Evolutionary conservation across 2,113 vertebrate species (phyloP), one percentile per base, ranked within the genome.

Genomic region (Podiceps cristatus): DNA sequence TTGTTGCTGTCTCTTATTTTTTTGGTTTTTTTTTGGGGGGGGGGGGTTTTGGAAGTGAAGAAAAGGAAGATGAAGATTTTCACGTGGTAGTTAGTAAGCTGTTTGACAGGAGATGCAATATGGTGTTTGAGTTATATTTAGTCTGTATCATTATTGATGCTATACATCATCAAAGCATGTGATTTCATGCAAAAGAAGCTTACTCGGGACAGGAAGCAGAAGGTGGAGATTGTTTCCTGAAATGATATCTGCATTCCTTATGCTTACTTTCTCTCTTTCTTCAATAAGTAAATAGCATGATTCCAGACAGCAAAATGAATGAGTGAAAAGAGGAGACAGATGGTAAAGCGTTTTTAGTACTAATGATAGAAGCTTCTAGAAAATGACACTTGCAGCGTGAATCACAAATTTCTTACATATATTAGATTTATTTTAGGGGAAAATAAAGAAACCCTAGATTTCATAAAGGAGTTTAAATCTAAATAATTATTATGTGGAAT

Each of bases 321-420:
- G 81, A 86, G 85, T 22, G 74, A 60, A 56, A 53, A 58, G 80
- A 47, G 53, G 68, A 75, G 78, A 74, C 92, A 97, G 96, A 96
- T 95, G 92, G 95, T 5, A 69, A 76, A 86, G 18, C 24, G 67
- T 77, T 95, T 95, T 93, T 74, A 92, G 67, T 42, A 27, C 78
- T 92, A 86, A 88, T 73, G 63, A 86, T 12, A 53, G 58, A 67
- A 95, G 50, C 64, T 96, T 93, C 74, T 83, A 86, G 82, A 95
- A 96, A 95, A 93, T 92, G 74, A 37, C 78, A 76, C 45, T 95
- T 85, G 35, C 44, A 47, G 23, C 0, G 6, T 93, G 87, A 95
- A 60, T 82, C 90, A 90, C 53, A 53, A 68, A 40, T 20, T 44
- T 58, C 53, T 73, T 44, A 67, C 8, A 47, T 56, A 4, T 10